A percentile compares a stretch with the other conserved stretches of the same genome.
These are phyloP conservation scores for Sebastes matsubarae DNA, from an alignment of 2,797 vertebrate genomes.

Conservation along the genomic window DNA sequence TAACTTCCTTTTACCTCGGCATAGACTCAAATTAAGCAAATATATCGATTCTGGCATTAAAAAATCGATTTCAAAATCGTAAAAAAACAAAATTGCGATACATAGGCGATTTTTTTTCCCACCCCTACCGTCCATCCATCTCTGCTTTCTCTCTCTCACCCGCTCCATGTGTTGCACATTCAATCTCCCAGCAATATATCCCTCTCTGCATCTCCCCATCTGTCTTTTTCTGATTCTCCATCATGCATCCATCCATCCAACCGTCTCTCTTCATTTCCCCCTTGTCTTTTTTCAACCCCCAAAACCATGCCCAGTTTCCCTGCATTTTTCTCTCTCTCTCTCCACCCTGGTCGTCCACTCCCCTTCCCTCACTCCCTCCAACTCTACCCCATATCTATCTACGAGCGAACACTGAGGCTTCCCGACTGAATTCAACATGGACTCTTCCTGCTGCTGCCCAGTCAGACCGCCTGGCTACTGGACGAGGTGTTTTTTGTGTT, in stretches of 20 bases:
- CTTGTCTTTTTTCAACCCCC: not conserved
- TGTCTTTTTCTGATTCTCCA: conserved; percentile 14
- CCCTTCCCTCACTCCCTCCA: too few species aligned
- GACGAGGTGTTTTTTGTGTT: conserved; percentile 24
- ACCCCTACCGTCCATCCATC: not conserved
- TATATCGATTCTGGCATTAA: too few species aligned
- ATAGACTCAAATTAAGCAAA: too few species aligned
- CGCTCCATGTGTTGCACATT: conserved; percentile 17
- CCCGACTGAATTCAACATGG: conserved; percentile 21
- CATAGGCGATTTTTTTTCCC: too few species aligned
- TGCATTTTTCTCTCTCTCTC: not conserved
- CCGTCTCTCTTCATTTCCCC: not conserved
- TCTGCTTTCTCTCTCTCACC: conserved; percentile 3
- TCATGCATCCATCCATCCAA: conserved; percentile 21
- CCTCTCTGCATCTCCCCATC: conserved; percentile 9
- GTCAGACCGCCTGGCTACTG: conserved; percentile 24
- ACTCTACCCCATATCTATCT: not conserved
- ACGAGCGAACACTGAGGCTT: not conserved
- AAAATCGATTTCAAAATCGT: too few species aligned
- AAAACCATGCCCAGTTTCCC: not conserved
- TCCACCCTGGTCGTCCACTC: not conserved
- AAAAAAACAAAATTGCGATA: too few species aligned
- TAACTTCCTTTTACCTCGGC: too few species aligned
- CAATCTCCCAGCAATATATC: conserved; percentile 13
- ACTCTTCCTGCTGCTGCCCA: conserved; percentile 15